Percentiles rank a stretch among this genome's conserved stretches.
phyloP scores from a whole-genome alignment of 2,888 invertebrate species.

The Anodontia alba region DNA sequence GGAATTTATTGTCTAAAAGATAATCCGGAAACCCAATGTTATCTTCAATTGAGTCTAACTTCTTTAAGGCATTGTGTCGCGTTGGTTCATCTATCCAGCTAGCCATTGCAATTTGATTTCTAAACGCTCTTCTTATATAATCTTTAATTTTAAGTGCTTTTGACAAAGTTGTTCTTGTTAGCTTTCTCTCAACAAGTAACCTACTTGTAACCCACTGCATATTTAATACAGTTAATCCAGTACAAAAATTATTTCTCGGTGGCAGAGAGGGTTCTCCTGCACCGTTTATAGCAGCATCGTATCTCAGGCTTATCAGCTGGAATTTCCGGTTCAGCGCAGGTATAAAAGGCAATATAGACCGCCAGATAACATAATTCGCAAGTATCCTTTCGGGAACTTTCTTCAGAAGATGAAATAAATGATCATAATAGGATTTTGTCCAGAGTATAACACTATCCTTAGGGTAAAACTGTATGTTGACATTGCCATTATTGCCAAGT shows the following conservation, averaged over 20 bases:
- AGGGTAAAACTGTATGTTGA: background rate
- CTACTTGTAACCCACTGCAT: constrained; percentile 32
- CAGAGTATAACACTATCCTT: constrained; percentile 23
- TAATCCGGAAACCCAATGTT: constrained; percentile 26
- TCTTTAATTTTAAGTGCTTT: constrained; percentile 14
- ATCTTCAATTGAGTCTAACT: constrained; percentile 14
- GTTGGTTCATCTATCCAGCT: constrained; percentile 26
- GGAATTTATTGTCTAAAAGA: constrained; percentile 1
- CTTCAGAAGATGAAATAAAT: background rate
- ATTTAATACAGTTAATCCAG: background rate
- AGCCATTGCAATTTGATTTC: constrained; percentile 1
- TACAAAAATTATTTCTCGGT: constrained; percentile 19
- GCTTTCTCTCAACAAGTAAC: constrained; percentile 16
- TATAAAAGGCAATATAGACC: constrained; percentile 27
- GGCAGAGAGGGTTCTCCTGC: constrained; percentile 17
- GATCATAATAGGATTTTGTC: constrained; percentile 33
- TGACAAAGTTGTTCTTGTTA: background rate
- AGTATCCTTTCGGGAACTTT: constrained; percentile 21
- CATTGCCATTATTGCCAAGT: background rate
- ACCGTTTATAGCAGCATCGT: constrained; percentile 28
- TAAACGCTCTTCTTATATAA: constrained; percentile 2
- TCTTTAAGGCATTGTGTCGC: background rate
- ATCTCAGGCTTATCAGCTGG: constrained; percentile 17
- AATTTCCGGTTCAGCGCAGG: constrained; percentile 16
- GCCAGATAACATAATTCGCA: constrained; percentile 33